Conservation (phyloP, 1,140 invertebrate species). For the Protaetia brevitarsis region DNA sequence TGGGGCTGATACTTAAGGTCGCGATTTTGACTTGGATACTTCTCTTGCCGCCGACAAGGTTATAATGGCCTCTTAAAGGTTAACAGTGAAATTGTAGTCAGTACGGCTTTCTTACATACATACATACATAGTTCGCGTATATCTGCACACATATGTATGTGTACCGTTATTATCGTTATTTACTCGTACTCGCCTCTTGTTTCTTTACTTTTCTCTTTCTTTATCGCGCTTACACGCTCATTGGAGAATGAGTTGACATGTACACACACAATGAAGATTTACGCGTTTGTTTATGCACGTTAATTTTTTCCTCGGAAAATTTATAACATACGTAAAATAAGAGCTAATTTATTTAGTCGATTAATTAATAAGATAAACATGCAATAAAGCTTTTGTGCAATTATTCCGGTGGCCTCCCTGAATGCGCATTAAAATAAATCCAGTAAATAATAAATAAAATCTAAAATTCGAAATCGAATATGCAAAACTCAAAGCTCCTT, state of each 20-base stretch:
- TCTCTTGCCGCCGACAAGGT: conserved; percentile 6
- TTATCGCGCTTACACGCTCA: background rate
- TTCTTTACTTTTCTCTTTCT: no score
- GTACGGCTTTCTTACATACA: background rate
- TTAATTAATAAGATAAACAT: background rate
- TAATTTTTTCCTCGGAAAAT: background rate
- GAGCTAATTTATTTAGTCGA: background rate
- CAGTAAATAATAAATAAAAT: no score
- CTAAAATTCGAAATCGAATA: no score
- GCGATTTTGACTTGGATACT: conserved; percentile 19
- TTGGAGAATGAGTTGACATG: background rate
- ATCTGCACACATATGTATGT: background rate
- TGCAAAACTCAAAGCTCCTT: no score
- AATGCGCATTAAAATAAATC: no score
- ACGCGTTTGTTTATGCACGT: background rate
- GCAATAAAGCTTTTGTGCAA: background rate
- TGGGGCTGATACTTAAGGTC: conserved; percentile 23
- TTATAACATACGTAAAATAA: background rate
- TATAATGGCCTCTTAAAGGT: conserved; percentile 18
- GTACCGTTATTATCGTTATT: background rate
- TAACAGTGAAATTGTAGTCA: conserved; percentile 6
- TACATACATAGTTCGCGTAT: no score
- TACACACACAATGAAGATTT: background rate
- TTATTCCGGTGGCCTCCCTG: no score
- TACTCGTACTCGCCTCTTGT: background rate